Base-by-base conservation (phyloP, 2,888 invertebrate species). In the Eudemis profundana region DNA sequence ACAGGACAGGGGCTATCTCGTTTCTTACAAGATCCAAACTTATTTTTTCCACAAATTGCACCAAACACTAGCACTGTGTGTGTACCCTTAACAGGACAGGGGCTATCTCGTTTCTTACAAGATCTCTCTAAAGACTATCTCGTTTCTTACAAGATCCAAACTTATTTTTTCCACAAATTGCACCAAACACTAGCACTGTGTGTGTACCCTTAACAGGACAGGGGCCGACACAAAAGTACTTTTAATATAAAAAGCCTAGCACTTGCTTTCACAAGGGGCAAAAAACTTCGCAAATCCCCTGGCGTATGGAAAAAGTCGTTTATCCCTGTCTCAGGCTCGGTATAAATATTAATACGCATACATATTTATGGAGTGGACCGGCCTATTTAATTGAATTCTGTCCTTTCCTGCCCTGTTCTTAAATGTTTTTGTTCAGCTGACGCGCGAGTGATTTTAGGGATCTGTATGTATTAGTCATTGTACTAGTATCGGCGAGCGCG, bases 291-390 rank as follows among this genome's bases (percentile, higher is more conserved):
- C 12, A 47, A 21, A n/a, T 29, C 49, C 50, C 49, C 29, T 2
- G 12, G 14, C 40, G 46, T 50, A 38, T 56, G 51, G 54, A 46
- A 36, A 46, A 61, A 40, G 21, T 66, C 66, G 63, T 69, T 69
- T 63, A 56, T 69, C 69, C 63, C 51, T 47, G 61, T 64, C 68
- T 21, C 27, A 46, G 61, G 44, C 51, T 50, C 69, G 61, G 54
- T 64, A 69, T 70, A 68, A 70, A 68, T 68, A 68, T 68, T 68
- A 70, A 68, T 70, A 68, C 61, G 53, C 47, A 62, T 68, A 70
- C 68, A 68, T 70, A 67, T 68, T 70, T 68, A 70, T 68, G 65
- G 42, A 21, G 36, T 15, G 64, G 46, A 49, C 57, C 17, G 63
- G 64, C 12, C 47, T 60, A 59, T 62, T 70, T 70, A 67, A 70